Conservation (phyloP, 2,888 invertebrate species). For the Dromius quadrimaculatus region DNA sequence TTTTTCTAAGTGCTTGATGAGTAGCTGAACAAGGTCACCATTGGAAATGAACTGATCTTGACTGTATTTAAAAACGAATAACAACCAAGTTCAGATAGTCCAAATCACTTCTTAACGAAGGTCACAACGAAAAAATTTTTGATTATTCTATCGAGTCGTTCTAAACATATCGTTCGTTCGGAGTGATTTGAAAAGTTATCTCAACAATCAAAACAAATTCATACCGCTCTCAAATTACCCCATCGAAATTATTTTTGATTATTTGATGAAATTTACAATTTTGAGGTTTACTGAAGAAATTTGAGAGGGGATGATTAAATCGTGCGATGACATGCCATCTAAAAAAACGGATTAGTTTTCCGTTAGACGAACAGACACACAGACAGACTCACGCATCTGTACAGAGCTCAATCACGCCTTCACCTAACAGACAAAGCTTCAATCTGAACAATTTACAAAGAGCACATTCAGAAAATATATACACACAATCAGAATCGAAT, state of each 20-base stretch:
- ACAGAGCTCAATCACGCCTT: constrained; percentile 38
- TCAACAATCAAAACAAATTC: constrained; percentile 14
- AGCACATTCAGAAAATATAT: constrained; percentile 52
- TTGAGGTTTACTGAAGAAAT: not conserved
- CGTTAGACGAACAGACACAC: constrained; percentile 38
- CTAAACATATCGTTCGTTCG: constrained; percentile 1
- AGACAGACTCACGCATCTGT: constrained; percentile 29
- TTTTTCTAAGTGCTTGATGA: too few species aligned
- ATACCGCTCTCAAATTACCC: not conserved
- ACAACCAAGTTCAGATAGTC: not conserved
- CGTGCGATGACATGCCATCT: constrained; percentile 24
- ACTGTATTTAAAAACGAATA: not conserved
- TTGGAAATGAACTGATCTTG: too few species aligned
- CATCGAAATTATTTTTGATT: constrained; percentile 9
- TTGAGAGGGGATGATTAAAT: not conserved
- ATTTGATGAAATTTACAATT: too few species aligned
- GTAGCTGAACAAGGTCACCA: too few species aligned
- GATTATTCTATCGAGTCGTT: not conserved
- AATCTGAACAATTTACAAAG: constrained; percentile 58
- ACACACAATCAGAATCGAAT: constrained; percentile 50
- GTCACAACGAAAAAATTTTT: not conserved
- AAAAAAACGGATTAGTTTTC: constrained; percentile 23
- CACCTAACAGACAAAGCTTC: constrained; percentile 55
- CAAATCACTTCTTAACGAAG: not conserved
- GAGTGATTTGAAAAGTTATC: not conserved